Evolutionary conservation across 2,888 invertebrate genomes (phyloP).

Genomic region (Cancer borealis): DNA sequence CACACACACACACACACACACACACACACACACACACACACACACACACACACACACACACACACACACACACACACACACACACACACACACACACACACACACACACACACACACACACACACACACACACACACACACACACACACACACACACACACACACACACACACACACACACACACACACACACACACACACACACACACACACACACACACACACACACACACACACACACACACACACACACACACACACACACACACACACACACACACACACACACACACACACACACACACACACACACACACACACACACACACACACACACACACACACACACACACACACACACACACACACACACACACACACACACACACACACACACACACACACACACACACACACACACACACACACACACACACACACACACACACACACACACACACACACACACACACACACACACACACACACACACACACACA

Average conservation of each 20-base stretch:
- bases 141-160: not conserved
- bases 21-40: no score
- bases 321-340: not conserved
- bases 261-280: no score
- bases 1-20: constrained; percentile 49
- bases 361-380: constrained; percentile 44
- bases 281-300: not conserved
- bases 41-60: no score
- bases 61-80: no score
- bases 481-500: not conserved
- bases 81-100: no score
- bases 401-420: no score
- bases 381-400: not conserved
- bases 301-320: not conserved
- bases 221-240: constrained; percentile 34
- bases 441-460: not conserved
- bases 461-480: not conserved
- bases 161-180: not conserved
- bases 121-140: no score
- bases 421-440: not conserved
- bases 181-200: not conserved
- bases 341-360: not conserved
- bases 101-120: no score
- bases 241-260: constrained; percentile 18
- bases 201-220: not conserved